Evolutionary conservation across 2,797 vertebrate genomes (phyloP).

Genomic region (Pristis pectinata): DNA sequence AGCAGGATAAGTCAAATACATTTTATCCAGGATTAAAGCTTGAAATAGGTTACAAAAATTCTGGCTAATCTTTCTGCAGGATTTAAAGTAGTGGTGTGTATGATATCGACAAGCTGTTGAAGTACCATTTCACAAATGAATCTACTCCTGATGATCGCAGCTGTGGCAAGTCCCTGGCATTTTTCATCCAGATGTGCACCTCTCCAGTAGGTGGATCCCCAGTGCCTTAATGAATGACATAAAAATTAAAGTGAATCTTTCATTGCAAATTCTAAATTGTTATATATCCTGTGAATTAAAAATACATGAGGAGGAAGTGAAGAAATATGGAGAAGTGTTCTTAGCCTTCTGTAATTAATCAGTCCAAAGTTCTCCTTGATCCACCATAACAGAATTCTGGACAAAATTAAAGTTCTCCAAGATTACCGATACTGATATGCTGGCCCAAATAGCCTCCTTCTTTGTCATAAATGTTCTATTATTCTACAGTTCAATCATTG

Average conservation of each 20-base stretch:
- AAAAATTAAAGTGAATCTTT: background rate
- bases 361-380: background rate
- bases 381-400: background rate
- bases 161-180: conserved; percentile 55
- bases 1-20: conserved; percentile 19
- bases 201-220: conserved; percentile 53
- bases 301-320: background rate
- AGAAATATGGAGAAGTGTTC: background rate
- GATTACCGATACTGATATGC: background rate
- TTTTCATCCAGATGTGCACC: conserved; percentile 61
- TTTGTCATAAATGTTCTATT: too few species aligned
- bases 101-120: background rate
- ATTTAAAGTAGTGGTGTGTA: background rate
- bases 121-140: conserved; percentile 60
- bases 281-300: conserved; percentile 1
- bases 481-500: too few species aligned
- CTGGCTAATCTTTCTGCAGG: background rate
- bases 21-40: background rate
- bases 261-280: background rate
- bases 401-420: background rate
- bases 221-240: conserved; percentile 45
- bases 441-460: too few species aligned
- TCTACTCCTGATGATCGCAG: conserved; percentile 57
- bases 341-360: background rate
- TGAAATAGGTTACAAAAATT: background rate